Evolutionary conservation across 2,113 vertebrate genomes (phyloP).

Genomic region (Fregata magnificens): DNA sequence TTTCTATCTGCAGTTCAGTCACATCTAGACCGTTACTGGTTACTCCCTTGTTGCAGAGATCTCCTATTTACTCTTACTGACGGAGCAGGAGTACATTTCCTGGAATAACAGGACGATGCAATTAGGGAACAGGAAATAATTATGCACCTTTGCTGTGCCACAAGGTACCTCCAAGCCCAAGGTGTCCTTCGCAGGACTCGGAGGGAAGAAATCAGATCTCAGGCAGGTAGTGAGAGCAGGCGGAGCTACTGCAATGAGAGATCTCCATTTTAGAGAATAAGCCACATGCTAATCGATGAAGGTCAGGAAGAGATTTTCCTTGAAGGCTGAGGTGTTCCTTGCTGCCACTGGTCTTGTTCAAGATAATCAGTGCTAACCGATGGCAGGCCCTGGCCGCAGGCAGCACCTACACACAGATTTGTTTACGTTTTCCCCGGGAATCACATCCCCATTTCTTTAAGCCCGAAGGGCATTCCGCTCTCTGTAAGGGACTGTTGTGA

Average conservation of each 20-base stretch:
- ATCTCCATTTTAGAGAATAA: constrained; percentile 2
- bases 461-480: background rate
- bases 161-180: background rate
- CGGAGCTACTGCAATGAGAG: background rate
- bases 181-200: background rate
- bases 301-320: constrained; percentile 46
- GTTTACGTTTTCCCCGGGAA: background rate
- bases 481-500: background rate
- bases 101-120: constrained; percentile 32
- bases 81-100: constrained; percentile 43
- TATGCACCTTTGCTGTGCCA: constrained; percentile 2
- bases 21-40: constrained; percentile 31
- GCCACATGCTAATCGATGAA: constrained; percentile 4
- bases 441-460: background rate
- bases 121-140: constrained; percentile 55
- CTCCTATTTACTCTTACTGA: constrained; percentile 44
- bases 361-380: background rate
- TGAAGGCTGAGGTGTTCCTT: constrained; percentile 36
- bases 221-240: background rate
- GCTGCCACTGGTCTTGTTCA: background rate
- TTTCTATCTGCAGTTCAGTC: constrained; percentile 33
- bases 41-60: constrained; percentile 28
- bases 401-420: background rate
- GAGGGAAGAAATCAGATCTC: background rate
- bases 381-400: background rate